Evolutionary conservation across 2,797 vertebrate genomes (phyloP), one percentile per base, ranked within the genome.

Genomic region (Anguilla pacifica): DNA sequence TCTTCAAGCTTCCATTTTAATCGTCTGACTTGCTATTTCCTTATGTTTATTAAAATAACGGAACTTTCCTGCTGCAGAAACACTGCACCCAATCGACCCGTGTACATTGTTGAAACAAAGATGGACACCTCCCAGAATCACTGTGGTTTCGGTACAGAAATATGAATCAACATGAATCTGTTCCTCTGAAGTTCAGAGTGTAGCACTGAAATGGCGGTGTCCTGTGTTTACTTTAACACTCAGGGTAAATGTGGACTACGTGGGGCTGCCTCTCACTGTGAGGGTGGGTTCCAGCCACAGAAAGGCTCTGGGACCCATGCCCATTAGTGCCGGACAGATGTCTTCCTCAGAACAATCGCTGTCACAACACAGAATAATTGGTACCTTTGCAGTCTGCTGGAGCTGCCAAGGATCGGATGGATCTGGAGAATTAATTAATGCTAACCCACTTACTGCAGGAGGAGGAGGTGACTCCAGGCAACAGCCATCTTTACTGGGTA

Each of bases 351-450:
- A 90, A 90, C 87, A 89, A 74, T 89, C 74, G 67, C 51, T 53
- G 83, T 87, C 86, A 70, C 39, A 84, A 49, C 83, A 31, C 85
- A 88, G 87, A 49, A 79, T 84, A 89, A 86, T 91, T 85, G 84
- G 87, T 86, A 88, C 86, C 89, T 88, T 89, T 61, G 88, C 67
- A 4, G 49, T 87, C 85, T 85, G 88, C 87, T 87, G 86, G 89
- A 91, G 86, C 88, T 51, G 55, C 74, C 51, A 7, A 86, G 83
- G 88, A 90, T 67, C 55, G 88, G 86, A 87, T 89, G 91, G 81
- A 86, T 88, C 88, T 87, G 61, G 74, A 88, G 87, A 88, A 92
- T 90, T 91, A 90, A 92, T 93, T 90, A 91, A 90, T 87, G 91
- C 61, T 91, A 93, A 94, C 90, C 89, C 87, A 92, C 88, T 91